Percentiles rank a stretch among this genome's conserved stretches.
Evolutionary conservation across 2,888 invertebrate genomes (phyloP).

Genomic region (Meteorus colon): DNA sequence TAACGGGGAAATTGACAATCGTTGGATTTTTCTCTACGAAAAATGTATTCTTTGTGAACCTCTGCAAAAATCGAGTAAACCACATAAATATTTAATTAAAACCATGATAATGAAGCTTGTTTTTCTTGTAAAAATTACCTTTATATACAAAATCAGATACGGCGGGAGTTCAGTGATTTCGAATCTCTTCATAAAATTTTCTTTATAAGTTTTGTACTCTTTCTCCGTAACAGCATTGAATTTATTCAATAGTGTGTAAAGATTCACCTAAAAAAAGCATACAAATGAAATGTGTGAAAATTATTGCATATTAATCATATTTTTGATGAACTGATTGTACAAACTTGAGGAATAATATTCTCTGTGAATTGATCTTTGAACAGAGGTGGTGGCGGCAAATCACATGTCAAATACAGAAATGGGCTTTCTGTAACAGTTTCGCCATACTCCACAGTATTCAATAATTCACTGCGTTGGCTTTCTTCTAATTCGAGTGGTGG

Average conservation of each 20-base stretch:
- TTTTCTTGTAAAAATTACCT: conserved; percentile 73
- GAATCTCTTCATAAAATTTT: conserved; percentile 97
- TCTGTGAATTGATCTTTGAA: conserved; percentile 98
- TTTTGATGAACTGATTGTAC: not conserved
- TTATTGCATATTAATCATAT: not conserved
- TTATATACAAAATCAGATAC: conserved; percentile 96
- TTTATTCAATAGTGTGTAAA: conserved; percentile 94
- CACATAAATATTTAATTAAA: too few relatives aligned
- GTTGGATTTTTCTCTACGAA: conserved; percentile 99
- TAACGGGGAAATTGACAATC: conserved; percentile 99
- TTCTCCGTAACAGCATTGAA: conserved; percentile 97
- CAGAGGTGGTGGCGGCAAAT: conserved; percentile 96
- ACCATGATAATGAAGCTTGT: too few relatives aligned
- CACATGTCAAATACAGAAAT: conserved; percentile 97
- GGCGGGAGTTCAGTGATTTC: conserved; percentile 95
- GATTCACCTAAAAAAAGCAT: conserved; percentile 82
- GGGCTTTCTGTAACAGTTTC: conserved; percentile 92
- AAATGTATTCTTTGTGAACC: conserved; percentile 99
- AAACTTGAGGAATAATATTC: conserved; percentile 98
- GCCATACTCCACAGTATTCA: conserved; percentile 89
- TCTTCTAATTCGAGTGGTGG: conserved; percentile 94
- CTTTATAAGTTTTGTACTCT: conserved; percentile 99
- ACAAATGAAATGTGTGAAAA: conserved; percentile 4
- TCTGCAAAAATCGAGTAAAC: conserved; percentile 70
- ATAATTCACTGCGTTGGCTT: conserved; percentile 85